Base-by-base conservation (phyloP, 2,113 vertebrate genomes). In the Globicephala melas region DNA sequence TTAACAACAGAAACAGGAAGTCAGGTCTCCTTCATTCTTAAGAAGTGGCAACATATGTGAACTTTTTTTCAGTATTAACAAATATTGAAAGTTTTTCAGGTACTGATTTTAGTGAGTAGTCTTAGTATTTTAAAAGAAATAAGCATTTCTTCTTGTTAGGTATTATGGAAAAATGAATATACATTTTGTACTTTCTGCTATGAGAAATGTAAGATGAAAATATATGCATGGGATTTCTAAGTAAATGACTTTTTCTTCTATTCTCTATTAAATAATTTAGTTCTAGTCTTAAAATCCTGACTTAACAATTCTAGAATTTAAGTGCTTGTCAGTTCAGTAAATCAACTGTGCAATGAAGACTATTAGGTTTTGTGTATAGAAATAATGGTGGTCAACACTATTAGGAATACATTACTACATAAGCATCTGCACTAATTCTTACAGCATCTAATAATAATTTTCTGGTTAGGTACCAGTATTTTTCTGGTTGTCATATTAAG, bases 121-220 rank as follows among this genome's bases (percentile, higher is more conserved):
- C 25, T 21, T 89, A 76, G 21, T 77, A 82, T 95, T 96, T 85
- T 85, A 73, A 89, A 93, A 86, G n/a, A 80, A 91, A 85, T 36
- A 86, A 91, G 73, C 67, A 76, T 68, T 97, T 97, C 47, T 62
- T 86, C 26, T 93, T 86, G 28, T 71, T 94, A 96, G 93, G 21
- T 96, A 55, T 92, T 97, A 58, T 67, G 55, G 70, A 50, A 89
- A 95, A 95, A 94, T 77, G 76, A 92, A 92, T 95, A 71, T 83
- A 47, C 28, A 41, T 91, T 87, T 94, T 85, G 87, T 94, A 41
- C 80, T 76, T 97, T 80, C 83, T 94, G 18, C n/a, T 94, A 38
- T 53, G 87, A 97, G 96, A 97, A 92, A 60, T 96, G 13, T 90
- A 83, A 84, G 68, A 79, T 95, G 94, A 86, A 95, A 98, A 96